Evolutionary conservation across 2,113 vertebrate species (phyloP).

Genomic region (Platysternon megacephalum): DNA sequence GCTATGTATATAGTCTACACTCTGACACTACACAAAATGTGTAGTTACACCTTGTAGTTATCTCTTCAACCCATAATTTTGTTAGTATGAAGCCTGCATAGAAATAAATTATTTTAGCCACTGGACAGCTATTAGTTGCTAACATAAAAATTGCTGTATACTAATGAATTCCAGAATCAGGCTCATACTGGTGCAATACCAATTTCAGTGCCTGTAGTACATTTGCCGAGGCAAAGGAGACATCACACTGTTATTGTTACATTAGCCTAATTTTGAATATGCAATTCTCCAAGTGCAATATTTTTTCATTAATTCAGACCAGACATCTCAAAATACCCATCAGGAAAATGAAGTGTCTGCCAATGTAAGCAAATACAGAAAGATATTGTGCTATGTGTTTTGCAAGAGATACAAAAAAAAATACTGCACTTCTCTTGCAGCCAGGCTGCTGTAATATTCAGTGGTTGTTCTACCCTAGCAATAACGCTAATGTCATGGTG

Average conservation of each 20-base stretch:
- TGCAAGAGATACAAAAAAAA: background rate
- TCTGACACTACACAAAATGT: background rate
- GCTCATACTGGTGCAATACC: accelerated
- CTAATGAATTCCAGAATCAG: accelerated
- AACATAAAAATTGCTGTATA: background rate
- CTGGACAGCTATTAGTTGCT: background rate
- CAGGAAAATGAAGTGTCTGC: background rate
- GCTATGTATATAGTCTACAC: background rate
- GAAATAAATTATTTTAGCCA: background rate
- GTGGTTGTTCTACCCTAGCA: background rate
- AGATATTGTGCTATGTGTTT: background rate
- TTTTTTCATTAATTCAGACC: background rate
- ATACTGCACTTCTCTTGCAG: background rate
- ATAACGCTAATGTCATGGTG: background rate
- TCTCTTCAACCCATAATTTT: background rate
- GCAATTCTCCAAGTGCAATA: background rate
- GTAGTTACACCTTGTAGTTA: background rate
- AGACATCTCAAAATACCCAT: background rate
- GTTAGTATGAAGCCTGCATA: background rate
- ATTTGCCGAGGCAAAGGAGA: background rate
- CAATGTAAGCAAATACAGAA: background rate
- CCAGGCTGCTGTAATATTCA: background rate
- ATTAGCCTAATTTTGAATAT: background rate
- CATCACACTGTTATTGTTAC: background rate
- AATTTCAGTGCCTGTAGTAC: background rate